Base-by-base conservation (phyloP, 2,797 vertebrate genomes). In the Allobates femoralis region DNA sequence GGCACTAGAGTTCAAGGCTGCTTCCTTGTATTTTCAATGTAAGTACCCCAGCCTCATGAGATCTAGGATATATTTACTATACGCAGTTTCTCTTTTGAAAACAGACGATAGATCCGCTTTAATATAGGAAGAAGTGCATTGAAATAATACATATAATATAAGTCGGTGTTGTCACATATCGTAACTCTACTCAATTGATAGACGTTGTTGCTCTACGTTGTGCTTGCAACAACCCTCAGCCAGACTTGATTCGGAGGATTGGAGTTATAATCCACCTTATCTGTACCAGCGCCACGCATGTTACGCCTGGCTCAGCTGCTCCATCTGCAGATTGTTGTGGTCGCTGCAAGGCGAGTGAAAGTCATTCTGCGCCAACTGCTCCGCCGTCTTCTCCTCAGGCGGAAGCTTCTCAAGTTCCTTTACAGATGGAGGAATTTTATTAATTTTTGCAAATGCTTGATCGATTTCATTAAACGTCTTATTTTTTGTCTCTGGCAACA, bases 401-500 rank as follows among this genome's bases (percentile, higher is more conserved):
- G 79, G 1, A 3, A 78, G 79, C 0, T 89, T 79, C 83, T 91
- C 90, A 0, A 92, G 93, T 89, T 96, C 96, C 3, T 91, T 92
- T 60, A 87, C 88, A 0, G 90, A 90, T 0, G 89, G 79, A 0
- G 89, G 66, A 0, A 94, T 90, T 89, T 96, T 96, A 92, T 97
- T 98, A 86, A 96, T 96, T 90, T 95, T 97, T 89, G 95, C 93
- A 85, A 99, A 99, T n/a, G 94, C 96, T 87, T 95, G 94, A 90
- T 95, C 97, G 92, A 99, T 99, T 92, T 99, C 96, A 76, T 94
- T 83, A 15, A 97, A 95, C 0, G 96, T 98, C 93, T 96, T 98
- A 89, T 97, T 97, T 91, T 99, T 99, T 66, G 98, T 99, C 93
- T 99, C 98, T 0, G 98, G 97, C 58, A 99, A 95, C 88, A 98